A percentile compares a stretch with the other conserved stretches of the same genome.
Evolutionary conservation across 2,888 invertebrate genomes (phyloP).

Genomic region (Volucella bombylans): DNA sequence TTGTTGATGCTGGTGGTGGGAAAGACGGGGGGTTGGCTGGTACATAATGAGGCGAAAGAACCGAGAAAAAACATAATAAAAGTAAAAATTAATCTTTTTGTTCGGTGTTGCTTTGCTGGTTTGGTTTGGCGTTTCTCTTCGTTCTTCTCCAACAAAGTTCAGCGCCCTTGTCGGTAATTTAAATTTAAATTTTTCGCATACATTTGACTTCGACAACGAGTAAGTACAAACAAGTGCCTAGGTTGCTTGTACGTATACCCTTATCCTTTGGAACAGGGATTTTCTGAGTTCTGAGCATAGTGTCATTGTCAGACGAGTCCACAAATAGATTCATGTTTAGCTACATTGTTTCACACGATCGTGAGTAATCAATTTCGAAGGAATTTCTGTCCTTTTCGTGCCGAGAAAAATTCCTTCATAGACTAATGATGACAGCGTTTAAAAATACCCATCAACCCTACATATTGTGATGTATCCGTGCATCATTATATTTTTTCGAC

Average conservation of each 20-base stretch:
- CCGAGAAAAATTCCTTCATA: slow-evolving; percentile 10
- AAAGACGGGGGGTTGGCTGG: background rate
- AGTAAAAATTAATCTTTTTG: slow-evolving; percentile 41
- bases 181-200: slow-evolving; percentile 50
- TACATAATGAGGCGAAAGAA: slow-evolving; percentile 20
- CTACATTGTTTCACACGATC: slow-evolving; percentile 8
- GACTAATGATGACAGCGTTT: slow-evolving; percentile 13
- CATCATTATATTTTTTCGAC: slow-evolving; percentile 34
- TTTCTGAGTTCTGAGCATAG: background rate
- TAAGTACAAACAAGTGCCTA: no score
- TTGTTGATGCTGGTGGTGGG: background rate
- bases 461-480: background rate
- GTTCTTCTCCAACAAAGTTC: slow-evolving; percentile 40
- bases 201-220: background rate
- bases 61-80: slow-evolving; percentile 13
- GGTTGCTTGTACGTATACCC: background rate
- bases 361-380: background rate
- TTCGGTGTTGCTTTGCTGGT: background rate
- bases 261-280: slow-evolving; percentile 1
- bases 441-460: slow-evolving; percentile 8
- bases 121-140: slow-evolving; percentile 13
- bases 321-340: slow-evolving; percentile 3
- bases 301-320: background rate
- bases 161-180: slow-evolving; percentile 60
- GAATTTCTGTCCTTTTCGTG: background rate